Evolutionary conservation across 2,113 vertebrate species (phyloP), one percentile per base, ranked within the genome.

Genomic region (Hydrolagus affinis): DNA sequence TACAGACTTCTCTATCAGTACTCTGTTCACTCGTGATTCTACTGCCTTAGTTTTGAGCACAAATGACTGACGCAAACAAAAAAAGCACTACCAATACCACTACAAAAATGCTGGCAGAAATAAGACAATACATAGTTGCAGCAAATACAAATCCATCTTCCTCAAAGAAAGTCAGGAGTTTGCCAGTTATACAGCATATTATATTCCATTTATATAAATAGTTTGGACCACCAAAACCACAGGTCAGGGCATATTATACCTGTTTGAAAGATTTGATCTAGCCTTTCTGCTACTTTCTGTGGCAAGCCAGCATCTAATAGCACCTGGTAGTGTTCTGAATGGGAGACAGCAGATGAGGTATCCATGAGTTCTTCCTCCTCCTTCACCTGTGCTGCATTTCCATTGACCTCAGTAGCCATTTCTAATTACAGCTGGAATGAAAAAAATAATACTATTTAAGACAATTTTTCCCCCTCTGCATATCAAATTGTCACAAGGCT

Each of bases 351-450:
- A 93, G 96, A 94, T 92, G 96, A 95, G 90, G 98, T 96, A 97
- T 98, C 97, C 89, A 97, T 97, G 92, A 97, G 96, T 89, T 98
- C 97, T 89, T 98, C 97, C 92, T 98, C 97, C 92, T 98, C 97
- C 93, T 96, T 98, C 89, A 89, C 92, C 85, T 94, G 93, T 93
- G 94, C 94, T 91, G 96, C 96, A 94, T 96, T 96, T 93, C 97
- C 97, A 94, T 98, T 98, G 92, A 98, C 96, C 95, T 98, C 97
- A 94, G 97, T 95, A 93, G 96, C 96, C 97, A 98, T 98, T 95
- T 96, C 88, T 85, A 86, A 75, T 89, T 92, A 83, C 62, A 12
- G 76, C 1, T 86, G 57, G 77, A 86, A 85, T 15, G 85, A 59
- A 86, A 86, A 30, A 3, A 89, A 73, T 21, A 77, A 85, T 68